Evolutionary conservation across 1,140 invertebrate species (phyloP).

Genomic region (Drosophila baimaii): DNA sequence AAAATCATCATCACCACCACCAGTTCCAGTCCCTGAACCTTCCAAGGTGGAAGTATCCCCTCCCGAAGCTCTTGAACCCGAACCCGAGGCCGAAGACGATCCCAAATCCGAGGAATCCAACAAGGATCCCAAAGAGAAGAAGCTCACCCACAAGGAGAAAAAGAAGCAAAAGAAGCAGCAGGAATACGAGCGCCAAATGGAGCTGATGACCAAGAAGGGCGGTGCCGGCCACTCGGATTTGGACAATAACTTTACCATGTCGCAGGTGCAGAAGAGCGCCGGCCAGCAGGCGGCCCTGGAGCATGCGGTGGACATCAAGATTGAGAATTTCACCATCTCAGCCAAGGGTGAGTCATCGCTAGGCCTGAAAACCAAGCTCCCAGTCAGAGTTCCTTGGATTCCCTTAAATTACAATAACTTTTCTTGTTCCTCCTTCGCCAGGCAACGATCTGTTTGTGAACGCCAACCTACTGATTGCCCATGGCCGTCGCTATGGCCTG

Average conservation of each 20-base stretch:
- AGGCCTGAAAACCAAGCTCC: too few relatives aligned
- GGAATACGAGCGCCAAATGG: conserved; percentile 96
- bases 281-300: conserved; percentile 94
- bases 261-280: conserved; percentile 94
- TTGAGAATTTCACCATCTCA: conserved; percentile 99
- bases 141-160: conserved; percentile 96
- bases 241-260: conserved; percentile 98
- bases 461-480: conserved; percentile 96
- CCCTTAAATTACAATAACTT: too few relatives aligned
- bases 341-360: conserved; percentile 94
- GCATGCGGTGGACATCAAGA: conserved; percentile 98
- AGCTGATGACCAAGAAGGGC: conserved; percentile 93
- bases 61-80: conserved; percentile 3
- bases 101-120: conserved; percentile 52
- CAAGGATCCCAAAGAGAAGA: conserved; percentile 86
- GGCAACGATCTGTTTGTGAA: conserved; percentile 99
- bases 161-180: conserved; percentile 97
- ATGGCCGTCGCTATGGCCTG: conserved; percentile 97
- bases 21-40: conserved; percentile 8
- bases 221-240: conserved; percentile 94
- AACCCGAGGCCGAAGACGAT: conserved; percentile 8
- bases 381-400: too few relatives aligned
- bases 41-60: neutral
- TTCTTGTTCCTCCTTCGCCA: neutral
- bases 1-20: neutral